These are phyloP conservation scores for Pandemis heparana DNA, from an alignment of 2,888 invertebrate genomes.

Conservation along the genomic window DNA sequence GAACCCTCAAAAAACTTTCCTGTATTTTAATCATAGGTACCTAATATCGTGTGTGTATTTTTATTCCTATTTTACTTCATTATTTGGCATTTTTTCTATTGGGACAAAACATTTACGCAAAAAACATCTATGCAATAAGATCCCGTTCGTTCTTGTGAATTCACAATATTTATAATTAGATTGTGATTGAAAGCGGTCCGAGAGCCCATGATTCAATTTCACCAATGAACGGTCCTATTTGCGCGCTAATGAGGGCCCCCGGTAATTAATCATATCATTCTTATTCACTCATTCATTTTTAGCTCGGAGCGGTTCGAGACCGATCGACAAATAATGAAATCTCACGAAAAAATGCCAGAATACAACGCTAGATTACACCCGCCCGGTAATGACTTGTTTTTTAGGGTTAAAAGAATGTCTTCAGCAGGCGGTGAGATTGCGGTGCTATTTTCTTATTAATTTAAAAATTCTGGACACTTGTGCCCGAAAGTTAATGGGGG, in stretches of 20 bases:
- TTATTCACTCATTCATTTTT: conserved; percentile 52
- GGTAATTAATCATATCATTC: conserved; percentile 84
- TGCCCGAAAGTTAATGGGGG: conserved; percentile 70
- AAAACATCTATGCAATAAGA: conserved; percentile 48
- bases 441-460: conserved; percentile 73
- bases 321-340: conserved; percentile 81
- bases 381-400: conserved; percentile 85
- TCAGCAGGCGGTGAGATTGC: conserved; percentile 72
- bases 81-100: background rate
- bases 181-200: conserved; percentile 69
- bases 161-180: conserved; percentile 77
- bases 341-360: conserved; percentile 77
- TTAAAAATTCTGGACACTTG: conserved; percentile 63
- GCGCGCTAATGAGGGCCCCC: conserved; percentile 82
- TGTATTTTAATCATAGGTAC: no score
- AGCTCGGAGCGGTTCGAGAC: conserved; percentile 69
- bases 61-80: background rate
- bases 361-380: conserved; percentile 79
- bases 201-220: conserved; percentile 79
- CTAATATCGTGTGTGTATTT: no score
- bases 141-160: conserved; percentile 65
- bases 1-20: no score
- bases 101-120: background rate
- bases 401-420: conserved; percentile 84
- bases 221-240: conserved; percentile 81